phyloP scores from a whole-genome alignment of 2,797 vertebrate genomes.

The Syngnathus rostellatus region DNA sequence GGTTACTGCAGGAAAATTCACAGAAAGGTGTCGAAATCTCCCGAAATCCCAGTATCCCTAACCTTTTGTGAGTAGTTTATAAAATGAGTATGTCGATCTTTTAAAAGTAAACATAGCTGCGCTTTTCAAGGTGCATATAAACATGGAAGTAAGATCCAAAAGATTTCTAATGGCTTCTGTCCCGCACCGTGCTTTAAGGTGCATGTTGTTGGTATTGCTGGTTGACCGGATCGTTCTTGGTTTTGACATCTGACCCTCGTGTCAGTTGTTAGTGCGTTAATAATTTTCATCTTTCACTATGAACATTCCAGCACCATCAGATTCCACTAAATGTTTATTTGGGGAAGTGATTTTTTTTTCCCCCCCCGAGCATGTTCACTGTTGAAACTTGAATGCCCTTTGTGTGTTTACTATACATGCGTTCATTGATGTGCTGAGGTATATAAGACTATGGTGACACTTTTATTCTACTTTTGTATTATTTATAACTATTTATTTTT shows the following conservation, averaged over 20 bases:
- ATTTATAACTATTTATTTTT: constrained; percentile 44
- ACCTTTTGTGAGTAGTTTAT: neutral
- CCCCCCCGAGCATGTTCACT: neutral
- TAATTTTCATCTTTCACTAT: constrained; percentile 11
- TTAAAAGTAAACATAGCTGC: constrained; percentile 24
- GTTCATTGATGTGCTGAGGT: constrained; percentile 24
- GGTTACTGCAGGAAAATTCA: neutral
- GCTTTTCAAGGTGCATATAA: constrained; percentile 27
- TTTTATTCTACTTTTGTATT: constrained; percentile 45
- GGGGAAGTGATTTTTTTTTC: neutral
- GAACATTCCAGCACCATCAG: constrained; percentile 12
- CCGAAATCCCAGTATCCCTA: constrained; percentile 9
- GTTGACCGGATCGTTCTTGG: constrained; percentile 28
- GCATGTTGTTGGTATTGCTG: constrained; percentile 38
- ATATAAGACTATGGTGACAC: constrained; percentile 23
- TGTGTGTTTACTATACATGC: constrained; percentile 15
- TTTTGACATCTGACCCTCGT: constrained; percentile 4
- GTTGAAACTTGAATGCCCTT: neutral
- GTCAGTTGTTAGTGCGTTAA: constrained; percentile 7
- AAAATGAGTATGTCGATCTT: constrained; percentile 20
- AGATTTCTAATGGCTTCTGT: constrained; percentile 19
- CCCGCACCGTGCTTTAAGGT: constrained; percentile 27
- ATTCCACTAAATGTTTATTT: neutral
- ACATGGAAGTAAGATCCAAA: constrained; percentile 21
- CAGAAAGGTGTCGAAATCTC: neutral